Evolutionary conservation across 2,113 vertebrate species (phyloP), one percentile per base, ranked within the genome.

Genomic region (Heterotis niloticus): DNA sequence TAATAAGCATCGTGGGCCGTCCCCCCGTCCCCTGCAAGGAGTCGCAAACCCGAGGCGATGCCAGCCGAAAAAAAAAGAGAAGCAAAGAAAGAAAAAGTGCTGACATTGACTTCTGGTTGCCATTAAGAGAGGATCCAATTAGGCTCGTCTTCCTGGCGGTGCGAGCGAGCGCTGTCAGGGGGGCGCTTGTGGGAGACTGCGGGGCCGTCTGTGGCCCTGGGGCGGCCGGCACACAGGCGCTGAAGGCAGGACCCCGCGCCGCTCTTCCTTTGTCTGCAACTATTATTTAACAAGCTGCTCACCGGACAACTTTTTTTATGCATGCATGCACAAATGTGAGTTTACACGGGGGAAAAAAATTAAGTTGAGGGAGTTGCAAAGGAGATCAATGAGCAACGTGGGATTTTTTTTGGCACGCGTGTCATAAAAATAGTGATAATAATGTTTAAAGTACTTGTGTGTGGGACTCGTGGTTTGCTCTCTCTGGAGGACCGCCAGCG

Each of bases 71-170:
- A n/a, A 44, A 65, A 44, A 68, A 70, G 51, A 67, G 79, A 44
- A 44, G 34, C 3, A 44, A 44, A 44, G 34, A 44, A 26, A 34
- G 24, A 44, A 65, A 44, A 68, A 70, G 51, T 76, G 79, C 79
- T 80, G 79, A 80, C 71, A 29, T 34, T 9, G 51, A 64, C 29
- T 60, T 67, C 54, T 28, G 12, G 9, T 54, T 52, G 20, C 51
- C 79, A 80, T 80, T 80, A 80, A 67, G 24, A 34, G 26, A 29
- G 52, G 79, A 76, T 60, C 79, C 79, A 76, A 76, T 80, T 80
- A 76, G 79, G 73, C 26, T 34, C 20, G 57, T 59, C 66, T 67
- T 12, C 57, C 56, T 75, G 20, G 24, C 23, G 34, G n/a, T 67
- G 28, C 26, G 34, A 24, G 54, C 26, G 34, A 44, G 1, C 44